Base-by-base conservation (phyloP, 92 coral and sea anemone species). In the Porites cylindrica region DNA sequence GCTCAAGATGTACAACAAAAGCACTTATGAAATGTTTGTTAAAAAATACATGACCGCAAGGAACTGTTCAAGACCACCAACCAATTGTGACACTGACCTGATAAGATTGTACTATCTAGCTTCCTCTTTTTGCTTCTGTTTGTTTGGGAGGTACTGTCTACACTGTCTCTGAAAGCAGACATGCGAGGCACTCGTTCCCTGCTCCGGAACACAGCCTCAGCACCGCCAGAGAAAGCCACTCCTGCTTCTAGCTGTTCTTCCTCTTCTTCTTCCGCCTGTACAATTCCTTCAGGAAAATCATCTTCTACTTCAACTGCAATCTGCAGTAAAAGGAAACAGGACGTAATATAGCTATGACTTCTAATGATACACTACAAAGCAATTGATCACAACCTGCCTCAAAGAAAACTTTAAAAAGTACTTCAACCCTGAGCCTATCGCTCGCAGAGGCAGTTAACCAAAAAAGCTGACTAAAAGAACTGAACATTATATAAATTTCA, bases 221-320 rank as follows among this genome's bases (percentile, higher is more conserved):
- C 94, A 26, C 88, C 93, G 38, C 94, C 93, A 16, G 93, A 81
- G 82, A 88, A 94, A 51, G 91, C 85, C 20, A 38, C 47, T 38
- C 47, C 47, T 38, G 47, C 47, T 26, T 89, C 95, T 43, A 78
- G 76, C 60, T 84, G 90, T 68, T 94, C 98, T 54, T 97, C 99
- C 66, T 96, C 99, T 72, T 97, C 99, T 62, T 96, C 99, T 88
- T 97, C 99, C 4, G 99, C 99, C 84, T 97, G 99, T 11, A 97
- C 93, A 24, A 97, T 97, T 29, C 99, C 99, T 83, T 95, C 98
- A 76, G 96, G 96, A 81, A 86, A 93, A 73, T 97, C 99, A 88
- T 97, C 99, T 76, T 97, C 99, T 71, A 95, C 99, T 67, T 97
- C 96, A 5, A 95, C 99, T 18, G 96, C 82, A 79, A 97, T 97